Evolutionary conservation across 2,113 vertebrate species (phyloP).

Genomic region (Ranitomeya imitator): DNA sequence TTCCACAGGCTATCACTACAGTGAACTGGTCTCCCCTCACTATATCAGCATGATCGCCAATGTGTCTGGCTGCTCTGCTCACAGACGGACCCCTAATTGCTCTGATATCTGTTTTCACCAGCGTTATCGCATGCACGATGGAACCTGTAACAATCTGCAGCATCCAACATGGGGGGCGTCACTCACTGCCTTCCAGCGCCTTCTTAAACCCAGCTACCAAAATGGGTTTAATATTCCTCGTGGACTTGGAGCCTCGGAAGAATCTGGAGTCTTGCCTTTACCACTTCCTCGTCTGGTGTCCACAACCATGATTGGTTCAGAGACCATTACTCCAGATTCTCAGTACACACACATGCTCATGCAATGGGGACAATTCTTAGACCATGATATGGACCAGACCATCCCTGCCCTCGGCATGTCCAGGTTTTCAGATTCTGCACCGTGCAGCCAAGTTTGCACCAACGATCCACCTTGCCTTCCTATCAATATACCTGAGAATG

Average conservation of each 20-base stretch:
- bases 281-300: conserved; percentile 73
- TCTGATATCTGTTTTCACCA: conserved; percentile 72
- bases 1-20: conserved; percentile 71
- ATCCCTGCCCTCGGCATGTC: conserved; percentile 76
- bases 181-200: conserved; percentile 73
- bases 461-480: conserved; percentile 73
- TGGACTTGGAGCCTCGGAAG: conserved; percentile 64
- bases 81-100: conserved; percentile 71
- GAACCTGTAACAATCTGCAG: conserved; percentile 75
- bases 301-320: conserved; percentile 68
- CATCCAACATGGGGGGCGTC: conserved; percentile 74
- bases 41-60: conserved; percentile 75
- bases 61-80: conserved; percentile 72
- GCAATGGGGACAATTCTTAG: conserved; percentile 77
- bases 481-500: conserved; percentile 65
- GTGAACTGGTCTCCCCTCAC: conserved; percentile 72
- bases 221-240: conserved; percentile 72
- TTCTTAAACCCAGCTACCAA: conserved; percentile 73
- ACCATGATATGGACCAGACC: conserved; percentile 73
- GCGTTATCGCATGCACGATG: conserved; percentile 70
- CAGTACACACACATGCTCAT: conserved; percentile 74
- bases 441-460: conserved; percentile 71
- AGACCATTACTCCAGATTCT: conserved; percentile 68
- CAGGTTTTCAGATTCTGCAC: conserved; percentile 67
- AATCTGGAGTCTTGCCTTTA: conserved; percentile 66